Evolutionary conservation across 1,140 invertebrate species (phyloP).

Genomic region (Calycopis cecrops): DNA sequence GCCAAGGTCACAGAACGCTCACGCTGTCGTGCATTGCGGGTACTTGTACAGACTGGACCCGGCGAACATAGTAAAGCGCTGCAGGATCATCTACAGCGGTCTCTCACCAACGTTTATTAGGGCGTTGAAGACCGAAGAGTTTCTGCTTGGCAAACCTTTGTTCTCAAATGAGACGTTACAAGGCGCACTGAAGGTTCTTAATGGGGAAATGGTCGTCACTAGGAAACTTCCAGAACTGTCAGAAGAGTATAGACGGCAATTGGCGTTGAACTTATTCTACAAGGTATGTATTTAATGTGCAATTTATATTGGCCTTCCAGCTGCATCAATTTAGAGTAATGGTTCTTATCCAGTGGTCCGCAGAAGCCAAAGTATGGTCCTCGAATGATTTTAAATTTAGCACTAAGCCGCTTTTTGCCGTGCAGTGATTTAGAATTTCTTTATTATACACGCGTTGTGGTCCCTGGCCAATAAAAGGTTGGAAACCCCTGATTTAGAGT

Average conservation of each 20-base stretch:
- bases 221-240: conserved; percentile 72
- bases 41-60: conserved; percentile 27
- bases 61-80: conserved; percentile 15
- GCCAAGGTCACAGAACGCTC: conserved; percentile 33
- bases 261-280: conserved; percentile 78
- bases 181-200: conserved; percentile 71
- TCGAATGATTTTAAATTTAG: no score
- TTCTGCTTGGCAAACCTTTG: conserved; percentile 58
- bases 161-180: conserved; percentile 56
- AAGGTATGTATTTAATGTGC: no score
- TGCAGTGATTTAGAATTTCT: no score
- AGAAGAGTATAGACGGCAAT: conserved; percentile 74
- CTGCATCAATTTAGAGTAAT: no score
- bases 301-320: no score
- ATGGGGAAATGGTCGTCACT: conserved; percentile 76
- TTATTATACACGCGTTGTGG: no score
- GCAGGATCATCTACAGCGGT: conserved; percentile 77
- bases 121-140: conserved; percentile 76
- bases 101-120: conserved; percentile 80
- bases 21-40: conserved; percentile 32
- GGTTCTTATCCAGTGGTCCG: no score
- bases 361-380: no score
- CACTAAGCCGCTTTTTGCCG: no score
- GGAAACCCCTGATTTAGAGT: no score
- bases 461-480: no score